These are phyloP conservation scores for Paguma larvata DNA, from an alignment of 2,797 vertebrate genomes.

Conservation along the genomic window DNA sequence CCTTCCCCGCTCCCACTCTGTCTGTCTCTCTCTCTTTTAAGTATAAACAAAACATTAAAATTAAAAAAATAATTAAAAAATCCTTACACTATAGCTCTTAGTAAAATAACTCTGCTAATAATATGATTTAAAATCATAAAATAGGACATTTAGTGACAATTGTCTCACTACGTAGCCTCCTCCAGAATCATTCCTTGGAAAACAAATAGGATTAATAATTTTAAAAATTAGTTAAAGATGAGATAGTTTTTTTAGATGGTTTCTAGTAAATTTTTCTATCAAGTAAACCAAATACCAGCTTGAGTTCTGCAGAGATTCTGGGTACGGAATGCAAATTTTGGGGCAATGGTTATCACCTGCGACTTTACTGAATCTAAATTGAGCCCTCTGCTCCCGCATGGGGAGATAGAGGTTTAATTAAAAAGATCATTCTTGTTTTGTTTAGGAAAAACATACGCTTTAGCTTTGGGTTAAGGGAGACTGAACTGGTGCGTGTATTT, in stretches of 20 bases:
- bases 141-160: conserved; percentile 4
- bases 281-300: neutral
- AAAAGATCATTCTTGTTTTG: conserved; percentile 61
- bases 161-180: neutral
- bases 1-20: too few species aligned
- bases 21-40: too few species aligned
- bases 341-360: neutral
- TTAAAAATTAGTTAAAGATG: conserved; percentile 4
- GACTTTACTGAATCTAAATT: neutral
- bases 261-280: neutral
- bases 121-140: neutral
- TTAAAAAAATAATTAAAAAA: neutral
- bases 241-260: neutral
- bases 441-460: neutral
- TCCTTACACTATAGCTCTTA: neutral
- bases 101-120: neutral
- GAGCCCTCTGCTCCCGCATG: neutral
- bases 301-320: neutral
- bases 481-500: neutral
- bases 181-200: neutral
- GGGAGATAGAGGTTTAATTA: conserved; percentile 41
- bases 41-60: too few species aligned
- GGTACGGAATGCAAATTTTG: neutral
- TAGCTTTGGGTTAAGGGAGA: conserved; percentile 34
- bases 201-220: conserved; percentile 20